Percentiles rank a stretch among this genome's conserved stretches.
These are phyloP conservation scores for Eufriesea mexicana DNA, from an alignment of 1,140 invertebrate species.

Conservation along the genomic window DNA sequence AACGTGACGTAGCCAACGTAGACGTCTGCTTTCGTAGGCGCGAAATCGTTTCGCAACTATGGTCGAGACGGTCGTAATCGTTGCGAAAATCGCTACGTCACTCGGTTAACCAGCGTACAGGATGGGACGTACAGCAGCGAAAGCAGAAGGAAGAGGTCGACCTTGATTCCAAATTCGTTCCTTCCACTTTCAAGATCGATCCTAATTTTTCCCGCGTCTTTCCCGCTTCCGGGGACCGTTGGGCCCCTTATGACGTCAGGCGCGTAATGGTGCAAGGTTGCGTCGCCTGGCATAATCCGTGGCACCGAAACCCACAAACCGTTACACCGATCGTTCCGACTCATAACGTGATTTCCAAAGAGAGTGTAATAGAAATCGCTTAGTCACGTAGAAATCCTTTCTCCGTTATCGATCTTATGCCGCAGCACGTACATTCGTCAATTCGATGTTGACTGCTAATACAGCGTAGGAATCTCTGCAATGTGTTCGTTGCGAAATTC, in stretches of 20 bases:
- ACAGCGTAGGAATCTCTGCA: too few relatives aligned
- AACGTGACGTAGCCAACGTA: conserved; percentile 38
- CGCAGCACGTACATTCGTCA: not conserved
- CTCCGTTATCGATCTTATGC: not conserved
- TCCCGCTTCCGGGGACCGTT: not conserved
- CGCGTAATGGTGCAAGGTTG: not conserved
- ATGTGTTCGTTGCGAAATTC: not conserved
- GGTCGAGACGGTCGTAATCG: not conserved
- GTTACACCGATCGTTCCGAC: conserved; percentile 4
- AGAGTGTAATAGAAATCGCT: conserved; percentile 24
- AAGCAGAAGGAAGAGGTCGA: conserved; percentile 4
- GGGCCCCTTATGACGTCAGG: conserved; percentile 1
- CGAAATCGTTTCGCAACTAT: conserved; percentile 45
- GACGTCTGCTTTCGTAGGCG: not conserved
- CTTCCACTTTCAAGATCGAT: conserved; percentile 1
- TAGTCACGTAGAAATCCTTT: conserved; percentile 20
- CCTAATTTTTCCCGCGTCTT: not conserved
- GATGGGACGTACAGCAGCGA: not conserved
- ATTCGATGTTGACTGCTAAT: not conserved
- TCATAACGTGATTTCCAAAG: conserved; percentile 25
- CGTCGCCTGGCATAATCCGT: conserved; percentile 21
- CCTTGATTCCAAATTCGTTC: conserved; percentile 1
- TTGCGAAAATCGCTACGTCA: conserved; percentile 40
- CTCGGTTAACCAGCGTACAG: conserved; percentile 20
- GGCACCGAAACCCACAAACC: conserved; percentile 35